Evolutionary conservation across 2,797 vertebrate genomes (phyloP).

Genomic region (Sarcophilus harrisii): DNA sequence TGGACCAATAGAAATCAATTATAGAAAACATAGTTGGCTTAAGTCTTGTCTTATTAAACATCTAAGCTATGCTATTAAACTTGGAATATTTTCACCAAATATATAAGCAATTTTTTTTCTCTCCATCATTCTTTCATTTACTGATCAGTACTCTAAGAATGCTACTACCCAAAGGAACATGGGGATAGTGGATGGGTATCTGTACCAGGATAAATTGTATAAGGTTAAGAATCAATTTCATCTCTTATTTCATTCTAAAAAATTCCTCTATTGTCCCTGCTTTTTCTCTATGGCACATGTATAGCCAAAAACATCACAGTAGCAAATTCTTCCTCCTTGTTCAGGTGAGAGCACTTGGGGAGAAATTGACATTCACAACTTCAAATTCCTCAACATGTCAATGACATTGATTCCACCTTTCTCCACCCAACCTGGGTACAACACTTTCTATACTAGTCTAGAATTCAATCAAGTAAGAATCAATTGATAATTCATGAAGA

Average conservation of each 20-base stretch:
- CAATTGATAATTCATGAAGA: constrained; percentile 26
- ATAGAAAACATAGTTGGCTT: constrained; percentile 43
- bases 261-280: constrained; percentile 16
- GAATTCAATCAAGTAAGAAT: constrained; percentile 29
- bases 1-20: constrained; percentile 14
- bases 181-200: neutral
- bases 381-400: constrained; percentile 43
- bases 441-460: constrained; percentile 10
- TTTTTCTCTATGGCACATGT: constrained; percentile 39
- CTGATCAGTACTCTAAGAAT: constrained; percentile 2
- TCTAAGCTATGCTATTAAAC: neutral
- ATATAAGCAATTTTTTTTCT: constrained; percentile 10
- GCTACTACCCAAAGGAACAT: constrained; percentile 40
- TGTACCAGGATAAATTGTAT: constrained; percentile 22
- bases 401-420: constrained; percentile 43
- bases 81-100: constrained; percentile 45
- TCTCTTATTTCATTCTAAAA: constrained; percentile 42
- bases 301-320: constrained; percentile 46
- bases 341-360: constrained; percentile 9
- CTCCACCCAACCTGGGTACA: constrained; percentile 11
- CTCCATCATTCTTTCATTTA: constrained; percentile 41
- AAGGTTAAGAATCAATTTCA: constrained; percentile 43
- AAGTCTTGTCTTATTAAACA: constrained; percentile 44
- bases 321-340: constrained; percentile 20
- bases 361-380: constrained; percentile 46